Base-by-base conservation (phyloP, 2,113 vertebrate species). In the Scophthalmus maximus region DNA sequence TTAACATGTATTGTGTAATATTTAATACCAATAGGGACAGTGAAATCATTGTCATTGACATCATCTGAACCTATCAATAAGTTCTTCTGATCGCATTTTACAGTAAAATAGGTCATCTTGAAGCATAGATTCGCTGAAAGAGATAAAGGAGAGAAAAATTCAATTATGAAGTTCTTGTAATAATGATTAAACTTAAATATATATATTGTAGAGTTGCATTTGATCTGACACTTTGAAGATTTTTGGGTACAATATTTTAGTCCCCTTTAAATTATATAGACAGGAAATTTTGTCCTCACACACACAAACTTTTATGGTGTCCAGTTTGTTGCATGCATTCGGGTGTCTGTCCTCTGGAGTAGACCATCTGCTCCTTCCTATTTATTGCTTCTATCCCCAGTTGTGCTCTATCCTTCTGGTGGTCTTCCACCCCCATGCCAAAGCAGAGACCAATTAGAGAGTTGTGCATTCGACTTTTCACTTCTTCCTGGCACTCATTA, bases 401-500 rank as follows among this genome's bases (percentile, higher is more conserved):
- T 92, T 89, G 90, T 88, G 78, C 86, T 84, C 81, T 47, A 80
- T 90, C 91, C 91, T 93, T 94, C 88, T 94, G 91, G 90, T 93
- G 88, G 86, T 86, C 90, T 90, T 87, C 88, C 84, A 90, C 86
- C 87, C 84, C 79, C 83, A 92, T 87, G 87, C 89, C 92, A 90
- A 88, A 90, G 87, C 88, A 91, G 89, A 91, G 87, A 87, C 92
- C 92, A 94, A 94, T 93, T 94, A 93, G 87, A 86, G 89, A 89
- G 92, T 88, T 90, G 64, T 88, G 83, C 87, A 89, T 91, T 84
- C 52, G 84, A 90, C 87, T 87, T 90, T 80, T 87, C 67, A 73
- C 85, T 85, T 89, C 87, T 86, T 72, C 38, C 79, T 83, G 79
- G 83, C 82, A 84, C 85, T 83, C 75, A 83, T 87, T 88, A 86